Percentiles rank a stretch among this genome's conserved stretches.
Evolutionary conservation across 2,113 vertebrate genomes (phyloP).

Genomic region (Rhizomys pruinosus): DNA sequence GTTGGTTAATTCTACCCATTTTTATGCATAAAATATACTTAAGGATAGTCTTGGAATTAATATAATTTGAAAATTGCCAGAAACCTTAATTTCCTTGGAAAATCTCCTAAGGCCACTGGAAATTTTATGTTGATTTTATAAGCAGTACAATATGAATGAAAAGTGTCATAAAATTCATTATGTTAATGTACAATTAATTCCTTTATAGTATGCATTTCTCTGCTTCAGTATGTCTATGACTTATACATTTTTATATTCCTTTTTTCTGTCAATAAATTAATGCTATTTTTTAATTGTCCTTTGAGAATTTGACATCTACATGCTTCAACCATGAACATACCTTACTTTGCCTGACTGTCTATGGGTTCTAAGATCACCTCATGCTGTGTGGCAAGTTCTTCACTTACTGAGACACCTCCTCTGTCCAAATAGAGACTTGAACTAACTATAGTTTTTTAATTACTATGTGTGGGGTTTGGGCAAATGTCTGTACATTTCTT

Average conservation of each 20-base stretch:
- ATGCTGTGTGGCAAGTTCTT: background rate
- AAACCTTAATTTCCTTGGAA: background rate
- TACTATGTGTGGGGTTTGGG: background rate
- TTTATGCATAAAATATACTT: background rate
- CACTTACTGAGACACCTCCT: background rate
- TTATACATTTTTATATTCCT: background rate
- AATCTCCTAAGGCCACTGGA: background rate
- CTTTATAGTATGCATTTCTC: background rate
- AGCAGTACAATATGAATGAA: background rate
- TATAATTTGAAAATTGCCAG: background rate
- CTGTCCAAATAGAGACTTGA: background rate
- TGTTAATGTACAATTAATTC: background rate
- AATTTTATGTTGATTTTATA: background rate
- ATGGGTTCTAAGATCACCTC: background rate
- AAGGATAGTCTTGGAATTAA: background rate
- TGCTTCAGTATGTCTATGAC: background rate
- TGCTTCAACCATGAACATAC: background rate
- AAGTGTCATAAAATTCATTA: background rate
- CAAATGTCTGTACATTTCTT: background rate
- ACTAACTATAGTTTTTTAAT: background rate
- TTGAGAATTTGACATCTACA: background rate
- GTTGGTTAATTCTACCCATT: background rate
- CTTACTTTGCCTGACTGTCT: background rate
- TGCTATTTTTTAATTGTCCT: background rate
- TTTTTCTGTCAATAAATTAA: background rate